Evolutionary conservation across 2,113 vertebrate species (phyloP).

Genomic region (Sorex fumeus): DNA sequence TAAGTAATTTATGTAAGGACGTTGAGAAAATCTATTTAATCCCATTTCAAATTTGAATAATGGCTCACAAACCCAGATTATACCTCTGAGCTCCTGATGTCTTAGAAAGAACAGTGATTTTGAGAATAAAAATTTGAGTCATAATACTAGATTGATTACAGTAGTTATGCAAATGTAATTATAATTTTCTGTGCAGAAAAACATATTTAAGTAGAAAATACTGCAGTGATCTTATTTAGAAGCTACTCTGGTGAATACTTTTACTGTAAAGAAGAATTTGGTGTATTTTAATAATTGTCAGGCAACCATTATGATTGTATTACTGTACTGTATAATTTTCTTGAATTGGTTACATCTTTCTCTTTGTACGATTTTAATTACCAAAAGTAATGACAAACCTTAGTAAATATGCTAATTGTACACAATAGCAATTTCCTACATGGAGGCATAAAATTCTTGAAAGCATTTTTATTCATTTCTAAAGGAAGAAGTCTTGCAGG

Average conservation of each 20-base stretch:
- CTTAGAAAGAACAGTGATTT: conserved; percentile 83
- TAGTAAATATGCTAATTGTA: conserved; percentile 87
- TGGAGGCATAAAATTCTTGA: conserved; percentile 84
- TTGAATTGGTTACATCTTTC: conserved; percentile 84
- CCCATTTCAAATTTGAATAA: conserved; percentile 74
- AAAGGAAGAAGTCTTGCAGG: conserved; percentile 50
- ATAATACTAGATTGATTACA: conserved; percentile 86
- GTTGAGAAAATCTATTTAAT: conserved; percentile 72
- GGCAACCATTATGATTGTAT: conserved; percentile 86
- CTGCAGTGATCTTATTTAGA: conserved; percentile 83
- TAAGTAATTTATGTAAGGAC: conserved; percentile 71
- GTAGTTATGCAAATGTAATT: conserved; percentile 89
- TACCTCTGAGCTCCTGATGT: conserved; percentile 75
- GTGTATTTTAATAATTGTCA: conserved; percentile 87
- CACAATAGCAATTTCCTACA: conserved; percentile 84
- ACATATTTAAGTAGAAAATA: conserved; percentile 82
- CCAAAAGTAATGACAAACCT: conserved; percentile 87
- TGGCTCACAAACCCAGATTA: conserved; percentile 61
- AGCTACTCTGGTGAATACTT: conserved; percentile 84
- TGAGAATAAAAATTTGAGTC: conserved; percentile 83
- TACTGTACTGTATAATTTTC: conserved; percentile 87
- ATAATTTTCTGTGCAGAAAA: conserved; percentile 84
- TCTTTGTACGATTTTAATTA: conserved; percentile 88
- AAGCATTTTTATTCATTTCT: conserved; percentile 78
- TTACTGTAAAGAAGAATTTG: conserved; percentile 81